Percentiles rank a stretch among this genome's conserved stretches.
These are phyloP conservation scores for Cordilura impudica DNA, from an alignment of 2,888 invertebrate species.

Conservation along the genomic window DNA sequence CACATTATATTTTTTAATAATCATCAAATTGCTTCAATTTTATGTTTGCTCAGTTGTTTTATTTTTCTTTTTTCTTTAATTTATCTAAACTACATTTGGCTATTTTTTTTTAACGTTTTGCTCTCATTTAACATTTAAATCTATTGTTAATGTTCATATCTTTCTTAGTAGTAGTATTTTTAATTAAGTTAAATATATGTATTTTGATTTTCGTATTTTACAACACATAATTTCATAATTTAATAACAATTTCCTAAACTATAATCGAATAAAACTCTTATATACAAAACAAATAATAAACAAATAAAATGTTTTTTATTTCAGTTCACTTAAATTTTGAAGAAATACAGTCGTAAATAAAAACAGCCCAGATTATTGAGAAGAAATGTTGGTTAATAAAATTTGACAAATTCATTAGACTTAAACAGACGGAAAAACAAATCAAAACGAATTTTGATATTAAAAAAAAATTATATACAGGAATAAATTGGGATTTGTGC, in stretches of 20 bases:
- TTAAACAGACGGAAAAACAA: too few relatives aligned
- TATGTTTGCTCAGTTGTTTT: neutral
- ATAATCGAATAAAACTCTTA: constrained; percentile 58
- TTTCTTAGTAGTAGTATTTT: constrained; percentile 7
- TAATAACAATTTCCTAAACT: constrained; percentile 43
- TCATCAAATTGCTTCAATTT: neutral
- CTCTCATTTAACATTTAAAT: neutral
- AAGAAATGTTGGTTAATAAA: too few relatives aligned
- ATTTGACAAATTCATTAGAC: too few relatives aligned
- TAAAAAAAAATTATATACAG: too few relatives aligned
- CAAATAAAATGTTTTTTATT: constrained; percentile 5
- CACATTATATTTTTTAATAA: neutral
- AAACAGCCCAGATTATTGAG: too few relatives aligned
- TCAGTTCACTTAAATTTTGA: neutral
- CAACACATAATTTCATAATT: too few relatives aligned
- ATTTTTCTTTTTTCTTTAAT: neutral
- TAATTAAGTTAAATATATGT: constrained; percentile 43
- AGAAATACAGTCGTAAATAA: too few relatives aligned
- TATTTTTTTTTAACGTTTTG: neutral
- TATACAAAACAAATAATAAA: constrained; percentile 26
- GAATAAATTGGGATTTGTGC: too few relatives aligned
- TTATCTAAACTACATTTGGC: neutral
- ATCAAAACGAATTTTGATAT: too few relatives aligned
- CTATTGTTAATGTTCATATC: constrained; percentile 5
- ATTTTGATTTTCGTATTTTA: constrained; percentile 15